These are phyloP conservation scores for Listronotus bonariensis DNA, from an alignment of 1,140 invertebrate genomes.

Conservation along the genomic window DNA sequence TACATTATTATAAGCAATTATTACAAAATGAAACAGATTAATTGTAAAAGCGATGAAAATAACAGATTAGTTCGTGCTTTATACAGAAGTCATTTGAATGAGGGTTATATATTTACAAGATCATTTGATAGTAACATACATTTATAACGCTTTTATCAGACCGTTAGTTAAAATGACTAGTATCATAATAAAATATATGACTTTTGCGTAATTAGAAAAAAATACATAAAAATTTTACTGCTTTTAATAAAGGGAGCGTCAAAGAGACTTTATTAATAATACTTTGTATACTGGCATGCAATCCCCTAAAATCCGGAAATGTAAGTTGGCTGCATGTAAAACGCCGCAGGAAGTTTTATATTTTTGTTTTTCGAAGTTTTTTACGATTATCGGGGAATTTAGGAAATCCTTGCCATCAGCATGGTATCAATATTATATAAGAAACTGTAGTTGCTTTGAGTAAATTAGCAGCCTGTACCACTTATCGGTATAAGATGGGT, in stretches of 20 bases:
- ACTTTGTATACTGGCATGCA: slow-evolving; percentile 9
- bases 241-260: slow-evolving; percentile 19
- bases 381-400: slow-evolving; percentile 9
- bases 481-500: too few species aligned
- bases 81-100: slow-evolving; percentile 15
- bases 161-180: slow-evolving; percentile 7
- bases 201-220: slow-evolving; percentile 19
- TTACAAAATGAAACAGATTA: slow-evolving; percentile 26
- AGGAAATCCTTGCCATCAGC: not conserved
- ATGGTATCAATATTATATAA: too few species aligned
- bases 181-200: slow-evolving; percentile 11
- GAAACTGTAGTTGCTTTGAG: too few species aligned
- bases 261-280: slow-evolving; percentile 12
- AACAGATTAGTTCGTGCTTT: slow-evolving; percentile 17
- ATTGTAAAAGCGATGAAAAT: slow-evolving; percentile 20
- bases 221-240: slow-evolving; percentile 27
- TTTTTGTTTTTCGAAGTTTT: slow-evolving; percentile 8
- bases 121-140: slow-evolving; percentile 6
- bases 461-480: too few species aligned
- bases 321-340: not conserved
- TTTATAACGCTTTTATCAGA: slow-evolving; percentile 22
- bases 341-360: not conserved
- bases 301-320: slow-evolving; percentile 11
- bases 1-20: slow-evolving; percentile 15
- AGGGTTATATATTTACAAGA: slow-evolving; percentile 1